Evolutionary conservation across 1,140 invertebrate genomes (phyloP).

Genomic region (Bombyx mandarina): DNA sequence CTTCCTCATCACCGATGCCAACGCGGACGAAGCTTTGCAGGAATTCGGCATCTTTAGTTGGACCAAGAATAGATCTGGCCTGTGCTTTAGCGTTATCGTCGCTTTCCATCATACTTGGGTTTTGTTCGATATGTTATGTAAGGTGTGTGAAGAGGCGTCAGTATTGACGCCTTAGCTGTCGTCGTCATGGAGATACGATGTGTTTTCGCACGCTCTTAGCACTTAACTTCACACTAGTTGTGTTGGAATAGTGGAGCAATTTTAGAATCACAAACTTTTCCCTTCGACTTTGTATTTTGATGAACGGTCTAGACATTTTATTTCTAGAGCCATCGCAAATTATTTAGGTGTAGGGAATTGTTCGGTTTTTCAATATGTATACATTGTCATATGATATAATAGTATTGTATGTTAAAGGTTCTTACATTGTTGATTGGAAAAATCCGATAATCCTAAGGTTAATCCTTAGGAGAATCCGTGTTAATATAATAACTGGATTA

Average conservation of each 20-base stretch:
- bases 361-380: no score
- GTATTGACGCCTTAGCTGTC: constrained; percentile 54
- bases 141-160: constrained; percentile 47
- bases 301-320: no score
- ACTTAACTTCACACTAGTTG: constrained; percentile 24
- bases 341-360: no score
- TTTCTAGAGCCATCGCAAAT: no score
- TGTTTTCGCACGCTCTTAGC: constrained; percentile 57
- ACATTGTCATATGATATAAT: no score
- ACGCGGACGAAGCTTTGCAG: constrained; percentile 82
- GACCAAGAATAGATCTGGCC: constrained; percentile 70
- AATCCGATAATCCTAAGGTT: no score
- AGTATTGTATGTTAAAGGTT: no score
- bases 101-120: constrained; percentile 28
- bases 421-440: no score
- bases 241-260: neutral
- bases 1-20: constrained; percentile 66
- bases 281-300: no score
- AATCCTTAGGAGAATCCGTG: no score
- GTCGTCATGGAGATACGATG: constrained; percentile 52
- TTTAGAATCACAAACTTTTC: no score
- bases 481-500: no score
- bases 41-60: constrained; percentile 79
- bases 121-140: constrained; percentile 31
- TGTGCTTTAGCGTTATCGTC: constrained; percentile 52